Evolutionary conservation across 2,797 vertebrate species (phyloP).

Genomic region (Sternotherus odoratus): DNA sequence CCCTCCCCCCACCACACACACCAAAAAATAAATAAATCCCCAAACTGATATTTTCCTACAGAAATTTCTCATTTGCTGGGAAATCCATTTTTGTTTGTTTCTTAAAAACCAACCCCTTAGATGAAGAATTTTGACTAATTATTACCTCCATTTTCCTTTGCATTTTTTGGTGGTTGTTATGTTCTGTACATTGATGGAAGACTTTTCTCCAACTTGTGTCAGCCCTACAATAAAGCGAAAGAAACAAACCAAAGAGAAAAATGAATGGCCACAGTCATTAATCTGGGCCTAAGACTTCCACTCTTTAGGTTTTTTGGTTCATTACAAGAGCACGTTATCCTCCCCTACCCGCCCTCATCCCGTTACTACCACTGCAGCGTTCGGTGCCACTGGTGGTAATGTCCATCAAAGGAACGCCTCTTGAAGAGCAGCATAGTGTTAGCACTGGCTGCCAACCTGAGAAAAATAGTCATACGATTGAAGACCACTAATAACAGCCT

Average conservation of each 20-base stretch:
- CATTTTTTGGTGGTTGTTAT: background rate
- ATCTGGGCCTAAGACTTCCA: background rate
- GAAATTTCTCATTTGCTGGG: background rate
- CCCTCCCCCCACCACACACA: too few relatives aligned
- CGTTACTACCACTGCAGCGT: background rate
- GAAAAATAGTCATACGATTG: conserved; percentile 56
- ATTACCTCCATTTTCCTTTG: background rate
- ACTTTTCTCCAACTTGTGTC: background rate
- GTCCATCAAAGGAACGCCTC: conserved; percentile 61
- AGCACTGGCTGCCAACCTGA: conserved; percentile 61
- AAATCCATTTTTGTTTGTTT: background rate
- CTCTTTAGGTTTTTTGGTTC: background rate
- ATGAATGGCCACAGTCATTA: accelerated
- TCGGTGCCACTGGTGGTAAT: conserved; percentile 47
- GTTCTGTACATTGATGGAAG: background rate
- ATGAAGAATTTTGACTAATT: background rate
- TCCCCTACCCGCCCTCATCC: background rate
- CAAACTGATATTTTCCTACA: background rate
- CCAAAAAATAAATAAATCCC: background rate
- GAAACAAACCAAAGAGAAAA: background rate
- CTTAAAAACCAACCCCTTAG: background rate
- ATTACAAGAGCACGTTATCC: background rate
- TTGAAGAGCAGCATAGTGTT: conserved; percentile 15
- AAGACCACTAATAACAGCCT: conserved; percentile 50
- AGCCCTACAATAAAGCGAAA: background rate